Evolutionary conservation across 2,888 invertebrate genomes (phyloP).

Genomic region (Penaeus monodon): DNA sequence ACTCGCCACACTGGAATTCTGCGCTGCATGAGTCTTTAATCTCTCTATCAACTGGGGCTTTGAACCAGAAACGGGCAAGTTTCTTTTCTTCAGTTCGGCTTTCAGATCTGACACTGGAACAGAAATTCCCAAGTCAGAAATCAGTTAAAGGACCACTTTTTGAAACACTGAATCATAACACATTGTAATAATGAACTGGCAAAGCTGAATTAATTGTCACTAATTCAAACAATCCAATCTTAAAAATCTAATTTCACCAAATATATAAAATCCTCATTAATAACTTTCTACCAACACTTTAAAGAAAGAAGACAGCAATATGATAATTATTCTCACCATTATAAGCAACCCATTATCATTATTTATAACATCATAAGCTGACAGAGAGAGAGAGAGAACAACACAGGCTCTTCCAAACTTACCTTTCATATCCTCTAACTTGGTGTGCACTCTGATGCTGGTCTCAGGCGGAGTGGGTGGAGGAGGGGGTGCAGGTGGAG

Average conservation of each 20-base stretch:
- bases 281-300: no score
- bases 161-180: no score
- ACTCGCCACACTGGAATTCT: conserved; percentile 1
- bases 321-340: not conserved
- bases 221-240: no score
- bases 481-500: conserved; percentile 62
- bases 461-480: conserved; percentile 63
- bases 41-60: conserved; percentile 95
- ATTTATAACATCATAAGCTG: not conserved
- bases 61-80: conserved; percentile 93
- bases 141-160: no score
- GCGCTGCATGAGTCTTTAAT: conserved; percentile 70
- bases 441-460: conserved; percentile 71
- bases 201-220: no score
- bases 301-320: no score
- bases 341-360: not conserved
- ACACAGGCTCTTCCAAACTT: not conserved
- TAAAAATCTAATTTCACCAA: no score
- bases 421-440: conserved; percentile 92
- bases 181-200: no score
- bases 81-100: conserved; percentile 92
- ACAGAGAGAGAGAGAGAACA: not conserved
- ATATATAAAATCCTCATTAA: no score
- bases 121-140: conserved; percentile 15
- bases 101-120: conserved; percentile 87